Conservation (phyloP, 2,888 invertebrate genomes). For the Hypolimnas misippus region DNA sequence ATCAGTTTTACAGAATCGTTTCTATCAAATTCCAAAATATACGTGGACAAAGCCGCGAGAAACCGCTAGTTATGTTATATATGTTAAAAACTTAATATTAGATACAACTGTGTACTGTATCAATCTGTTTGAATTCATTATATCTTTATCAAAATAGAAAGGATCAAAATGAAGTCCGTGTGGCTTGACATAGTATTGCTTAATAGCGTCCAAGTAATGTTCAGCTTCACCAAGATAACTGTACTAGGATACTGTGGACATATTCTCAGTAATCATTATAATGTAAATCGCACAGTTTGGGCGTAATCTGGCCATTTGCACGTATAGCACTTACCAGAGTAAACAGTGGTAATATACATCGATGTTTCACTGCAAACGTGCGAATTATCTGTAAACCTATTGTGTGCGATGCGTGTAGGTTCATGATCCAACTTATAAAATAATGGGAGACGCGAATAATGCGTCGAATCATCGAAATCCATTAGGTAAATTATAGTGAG, state of each 20-base stretch:
- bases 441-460: neutral
- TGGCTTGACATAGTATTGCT: no score
- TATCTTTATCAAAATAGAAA: no score
- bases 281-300: neutral
- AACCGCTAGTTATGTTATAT: no score
- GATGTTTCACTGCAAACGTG: neutral
- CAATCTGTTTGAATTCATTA: no score
- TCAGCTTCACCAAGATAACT: no score
- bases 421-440: neutral
- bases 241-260: neutral
- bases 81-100: no score
- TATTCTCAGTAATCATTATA: neutral
- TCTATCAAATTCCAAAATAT: no score
- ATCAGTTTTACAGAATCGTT: no score
- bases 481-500: neutral
- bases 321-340: constrained; percentile 9
- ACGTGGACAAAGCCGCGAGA: no score
- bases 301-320: constrained; percentile 5
- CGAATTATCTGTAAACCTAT: neutral
- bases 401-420: neutral
- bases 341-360: constrained; percentile 3
- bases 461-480: neutral
- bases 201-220: no score
- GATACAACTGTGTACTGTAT: no score
- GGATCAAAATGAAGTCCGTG: no score